A percentile compares a stretch with the other conserved stretches of the same genome.
Evolutionary conservation across 2,113 vertebrate genomes (phyloP).

Genomic region (Lophius piscatorius): DNA sequence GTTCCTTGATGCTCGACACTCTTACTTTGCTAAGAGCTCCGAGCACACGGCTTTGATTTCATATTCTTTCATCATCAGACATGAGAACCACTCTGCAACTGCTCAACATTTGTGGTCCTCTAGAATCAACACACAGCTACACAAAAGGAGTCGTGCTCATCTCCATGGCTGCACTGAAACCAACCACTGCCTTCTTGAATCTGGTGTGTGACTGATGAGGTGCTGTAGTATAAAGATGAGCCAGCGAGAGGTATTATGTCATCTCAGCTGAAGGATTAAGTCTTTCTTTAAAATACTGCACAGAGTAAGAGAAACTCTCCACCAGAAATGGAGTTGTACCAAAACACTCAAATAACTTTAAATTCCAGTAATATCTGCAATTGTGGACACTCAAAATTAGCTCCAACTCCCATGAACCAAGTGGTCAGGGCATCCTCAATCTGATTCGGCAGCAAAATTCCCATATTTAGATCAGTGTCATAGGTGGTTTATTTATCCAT

Average conservation of each 20-base stretch:
- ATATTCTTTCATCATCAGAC: slow-evolving; percentile 65
- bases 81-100: slow-evolving; percentile 45
- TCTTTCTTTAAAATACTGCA: slow-evolving; percentile 19
- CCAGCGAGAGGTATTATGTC: slow-evolving; percentile 32
- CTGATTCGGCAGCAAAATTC: slow-evolving; percentile 7
- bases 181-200: slow-evolving; percentile 54
- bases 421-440: slow-evolving; percentile 8
- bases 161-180: slow-evolving; percentile 32
- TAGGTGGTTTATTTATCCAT: slow-evolving; percentile 22
- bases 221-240: slow-evolving; percentile 37
- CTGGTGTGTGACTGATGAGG: slow-evolving; percentile 25
- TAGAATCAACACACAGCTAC: slow-evolving; percentile 35
- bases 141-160: slow-evolving; percentile 27
- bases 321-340: slow-evolving; percentile 6
- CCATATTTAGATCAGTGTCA: slow-evolving; percentile 23
- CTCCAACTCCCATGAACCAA: slow-evolving; percentile 7
- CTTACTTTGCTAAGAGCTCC: slow-evolving; percentile 50
- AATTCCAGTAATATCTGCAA: slow-evolving; percentile 27
- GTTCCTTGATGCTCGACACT: slow-evolving; percentile 58
- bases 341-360: slow-evolving; percentile 57
- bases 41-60: slow-evolving; percentile 68
- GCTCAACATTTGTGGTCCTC: slow-evolving; percentile 37
- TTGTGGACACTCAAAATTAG: slow-evolving; percentile 22
- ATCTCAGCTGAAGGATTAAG: slow-evolving; percentile 41
- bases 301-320: slow-evolving; percentile 10